A percentile compares a stretch with the other conserved stretches of the same genome.
Evolutionary conservation across 2,888 invertebrate species (phyloP).

Genomic region (Acanthosepion pharaonis): DNA sequence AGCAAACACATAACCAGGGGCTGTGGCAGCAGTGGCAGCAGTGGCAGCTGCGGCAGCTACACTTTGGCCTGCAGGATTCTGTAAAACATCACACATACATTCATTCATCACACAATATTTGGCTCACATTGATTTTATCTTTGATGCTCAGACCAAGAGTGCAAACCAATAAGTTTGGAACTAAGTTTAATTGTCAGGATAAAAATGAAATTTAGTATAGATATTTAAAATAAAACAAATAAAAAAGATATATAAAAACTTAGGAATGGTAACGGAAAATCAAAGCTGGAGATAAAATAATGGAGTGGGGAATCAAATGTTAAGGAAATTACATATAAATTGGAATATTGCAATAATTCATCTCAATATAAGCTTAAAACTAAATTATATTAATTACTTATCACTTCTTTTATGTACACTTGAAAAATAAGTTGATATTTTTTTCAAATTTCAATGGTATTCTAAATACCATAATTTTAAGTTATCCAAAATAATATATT

Average conservation of each 20-base stretch:
- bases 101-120: background rate
- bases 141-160: background rate
- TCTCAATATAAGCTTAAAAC: background rate
- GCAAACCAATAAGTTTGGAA: background rate
- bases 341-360: background rate
- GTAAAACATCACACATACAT: slow-evolving; percentile 49
- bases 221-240: too few relatives aligned
- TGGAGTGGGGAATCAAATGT: background rate
- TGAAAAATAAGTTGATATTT: background rate
- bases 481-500: too few relatives aligned
- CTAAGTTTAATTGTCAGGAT: background rate
- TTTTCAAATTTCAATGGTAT: background rate
- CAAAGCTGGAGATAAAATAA: background rate
- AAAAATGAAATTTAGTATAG: background rate
- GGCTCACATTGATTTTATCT: background rate
- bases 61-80: slow-evolving; percentile 67
- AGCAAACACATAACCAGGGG: slow-evolving; percentile 64
- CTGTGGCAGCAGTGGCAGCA: slow-evolving; percentile 62
- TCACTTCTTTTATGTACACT: background rate
- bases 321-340: background rate
- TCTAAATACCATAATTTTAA: background rate
- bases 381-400: background rate
- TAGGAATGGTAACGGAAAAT: too few relatives aligned
- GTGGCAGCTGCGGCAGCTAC: slow-evolving; percentile 63
- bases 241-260: too few relatives aligned